These are phyloP conservation scores for Paramacrobiotus metropolitanus DNA, from an alignment of 1,140 invertebrate species.

Conservation along the genomic window DNA sequence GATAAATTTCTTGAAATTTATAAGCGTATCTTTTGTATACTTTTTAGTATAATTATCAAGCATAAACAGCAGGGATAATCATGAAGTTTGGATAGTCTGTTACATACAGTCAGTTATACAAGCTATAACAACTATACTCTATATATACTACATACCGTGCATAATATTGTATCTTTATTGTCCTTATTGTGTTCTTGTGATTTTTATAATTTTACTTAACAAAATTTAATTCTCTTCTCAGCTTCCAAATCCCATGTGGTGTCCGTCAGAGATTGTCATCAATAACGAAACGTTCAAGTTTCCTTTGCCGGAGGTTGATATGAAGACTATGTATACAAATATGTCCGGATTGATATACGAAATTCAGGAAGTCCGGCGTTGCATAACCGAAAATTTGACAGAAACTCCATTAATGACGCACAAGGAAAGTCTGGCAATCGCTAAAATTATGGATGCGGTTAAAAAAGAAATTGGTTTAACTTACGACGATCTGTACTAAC, in stretches of 20 bases:
- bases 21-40: too few species aligned
- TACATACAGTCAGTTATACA: too few species aligned
- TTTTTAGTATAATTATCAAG: too few species aligned
- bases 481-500: background rate
- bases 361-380: slow-evolving; percentile 40
- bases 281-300: background rate
- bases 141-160: too few species aligned
- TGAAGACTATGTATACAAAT: slow-evolving; percentile 35
- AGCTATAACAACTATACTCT: too few species aligned
- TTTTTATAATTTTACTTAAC: too few species aligned
- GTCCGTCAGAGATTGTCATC: background rate
- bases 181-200: too few species aligned
- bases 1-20: too few species aligned
- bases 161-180: too few species aligned
- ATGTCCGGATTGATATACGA: slow-evolving; percentile 45
- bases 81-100: too few species aligned
- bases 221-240: too few species aligned
- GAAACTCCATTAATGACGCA: slow-evolving; percentile 36
- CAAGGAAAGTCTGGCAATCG: slow-evolving; percentile 33
- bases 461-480: slow-evolving; percentile 37
- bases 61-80: too few species aligned
- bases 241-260: background rate
- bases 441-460: slow-evolving; percentile 37
- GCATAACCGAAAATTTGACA: slow-evolving; percentile 33
- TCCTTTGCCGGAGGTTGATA: background rate